A percentile compares a stretch with the other conserved stretches of the same genome.
Evolutionary conservation across 2,113 vertebrate species (phyloP).

Genomic region (Ictalurus furcatus): DNA sequence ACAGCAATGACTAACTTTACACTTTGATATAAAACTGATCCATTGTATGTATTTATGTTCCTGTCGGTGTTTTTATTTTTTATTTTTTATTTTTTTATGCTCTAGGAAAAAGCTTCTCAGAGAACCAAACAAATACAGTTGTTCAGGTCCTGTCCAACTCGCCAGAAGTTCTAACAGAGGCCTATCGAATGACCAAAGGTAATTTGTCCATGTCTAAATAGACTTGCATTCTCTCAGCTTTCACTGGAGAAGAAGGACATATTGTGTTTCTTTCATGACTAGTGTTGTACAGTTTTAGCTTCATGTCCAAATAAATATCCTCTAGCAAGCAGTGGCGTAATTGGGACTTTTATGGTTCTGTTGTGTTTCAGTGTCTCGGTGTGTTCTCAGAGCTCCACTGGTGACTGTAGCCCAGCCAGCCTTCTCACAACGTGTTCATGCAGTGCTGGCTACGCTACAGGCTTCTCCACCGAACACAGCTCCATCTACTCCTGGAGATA

Average conservation of each 20-base stretch:
- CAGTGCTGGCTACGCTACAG: slow-evolving; percentile 71
- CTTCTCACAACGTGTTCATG: slow-evolving; percentile 71
- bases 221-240: slow-evolving; percentile 16
- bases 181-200: slow-evolving; percentile 68
- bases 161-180: slow-evolving; percentile 67
- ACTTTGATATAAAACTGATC: not conserved
- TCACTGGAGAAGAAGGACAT: not conserved
- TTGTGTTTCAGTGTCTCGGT: slow-evolving; percentile 62
- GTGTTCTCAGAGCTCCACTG: slow-evolving; percentile 61
- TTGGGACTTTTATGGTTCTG: slow-evolving; percentile 10
- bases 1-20: not conserved
- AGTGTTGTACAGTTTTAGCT: not conserved
- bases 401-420: slow-evolving; percentile 59
- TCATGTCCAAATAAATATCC: not conserved
- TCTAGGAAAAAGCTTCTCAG: slow-evolving; percentile 69
- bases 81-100: slow-evolving; percentile 39
- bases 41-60: not conserved
- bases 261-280: not conserved
- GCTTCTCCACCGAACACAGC: slow-evolving; percentile 79
- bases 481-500: slow-evolving; percentile 84
- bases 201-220: slow-evolving; percentile 42
- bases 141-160: slow-evolving; percentile 64
- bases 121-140: slow-evolving; percentile 54
- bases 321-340: slow-evolving; percentile 15
- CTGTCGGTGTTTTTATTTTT: slow-evolving; percentile 27